A percentile compares a stretch with the other conserved stretches of the same genome.
phyloP scores from a whole-genome alignment of 2,797 vertebrate species.

The Cygnus olor region DNA sequence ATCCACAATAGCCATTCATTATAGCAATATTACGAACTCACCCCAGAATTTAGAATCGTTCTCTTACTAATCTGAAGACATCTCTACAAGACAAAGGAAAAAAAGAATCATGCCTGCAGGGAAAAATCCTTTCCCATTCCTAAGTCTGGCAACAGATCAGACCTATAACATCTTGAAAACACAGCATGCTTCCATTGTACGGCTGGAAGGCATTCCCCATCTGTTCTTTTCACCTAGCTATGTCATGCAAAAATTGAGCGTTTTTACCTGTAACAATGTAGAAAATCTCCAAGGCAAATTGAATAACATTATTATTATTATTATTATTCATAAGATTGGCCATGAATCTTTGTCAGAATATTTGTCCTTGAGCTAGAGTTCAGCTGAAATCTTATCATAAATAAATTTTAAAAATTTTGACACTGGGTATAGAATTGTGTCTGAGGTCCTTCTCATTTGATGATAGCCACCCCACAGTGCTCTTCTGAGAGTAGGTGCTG shows the following conservation, averaged over 20 bases:
- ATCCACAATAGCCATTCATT: not conserved
- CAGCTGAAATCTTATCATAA: not conserved
- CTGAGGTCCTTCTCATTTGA: not conserved
- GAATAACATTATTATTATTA: not conserved
- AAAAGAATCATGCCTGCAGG: not conserved
- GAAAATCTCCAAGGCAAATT: not conserved
- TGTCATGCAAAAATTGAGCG: not conserved
- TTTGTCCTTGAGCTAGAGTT: not conserved
- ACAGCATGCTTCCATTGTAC: not conserved
- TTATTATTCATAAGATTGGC: not conserved
- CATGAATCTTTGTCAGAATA: not conserved
- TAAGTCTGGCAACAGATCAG: not conserved
- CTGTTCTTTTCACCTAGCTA: conserved; percentile 1
- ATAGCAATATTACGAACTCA: not conserved
- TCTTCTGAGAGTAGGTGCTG: not conserved
- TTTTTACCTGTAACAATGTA: not conserved
- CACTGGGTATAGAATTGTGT: not conserved
- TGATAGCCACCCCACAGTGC: not conserved
- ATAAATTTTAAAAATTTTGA: not conserved
- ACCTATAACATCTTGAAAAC: conserved; percentile 30
- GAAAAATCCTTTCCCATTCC: not conserved
- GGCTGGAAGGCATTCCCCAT: conserved; percentile 25
- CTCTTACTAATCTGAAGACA: not conserved
- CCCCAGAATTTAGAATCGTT: not conserved
- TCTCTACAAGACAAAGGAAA: not conserved